Evolutionary conservation across 2,888 invertebrate genomes (phyloP).

Genomic region (Ophion slaviceki): DNA sequence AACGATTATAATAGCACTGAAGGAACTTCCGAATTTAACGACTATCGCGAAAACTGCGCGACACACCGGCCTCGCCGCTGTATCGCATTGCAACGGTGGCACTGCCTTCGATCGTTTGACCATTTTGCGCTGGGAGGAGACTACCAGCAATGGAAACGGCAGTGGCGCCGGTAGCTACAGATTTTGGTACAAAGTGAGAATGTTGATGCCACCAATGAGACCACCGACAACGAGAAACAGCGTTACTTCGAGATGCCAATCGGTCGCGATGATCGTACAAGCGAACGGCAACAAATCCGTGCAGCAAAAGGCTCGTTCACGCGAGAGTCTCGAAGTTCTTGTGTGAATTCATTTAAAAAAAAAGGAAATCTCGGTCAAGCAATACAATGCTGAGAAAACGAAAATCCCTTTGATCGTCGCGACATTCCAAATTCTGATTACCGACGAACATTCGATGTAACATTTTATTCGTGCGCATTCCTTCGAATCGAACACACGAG

Average conservation of each 20-base stretch:
- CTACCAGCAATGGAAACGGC: conserved; percentile 68
- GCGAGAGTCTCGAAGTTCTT: conserved; percentile 82
- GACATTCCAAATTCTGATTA: background rate
- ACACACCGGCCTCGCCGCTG: conserved; percentile 83
- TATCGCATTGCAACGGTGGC: conserved; percentile 83
- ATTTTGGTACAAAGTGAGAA: conserved; percentile 88
- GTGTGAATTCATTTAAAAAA: conserved; percentile 72
- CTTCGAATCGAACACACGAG: background rate
- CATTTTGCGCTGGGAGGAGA: conserved; percentile 75
- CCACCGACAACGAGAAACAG: conserved; percentile 66
- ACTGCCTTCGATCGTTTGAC: conserved; percentile 74
- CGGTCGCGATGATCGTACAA: conserved; percentile 81
- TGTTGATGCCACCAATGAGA: conserved; percentile 86
- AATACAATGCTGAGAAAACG: background rate
- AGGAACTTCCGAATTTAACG: conserved; percentile 81
- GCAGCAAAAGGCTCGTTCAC: conserved; percentile 80
- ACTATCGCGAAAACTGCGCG: conserved; percentile 84
- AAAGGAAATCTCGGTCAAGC: background rate
- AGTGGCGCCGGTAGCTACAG: conserved; percentile 83
- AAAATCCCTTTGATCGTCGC: background rate
- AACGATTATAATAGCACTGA: conserved; percentile 82
- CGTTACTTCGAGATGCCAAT: conserved; percentile 74
- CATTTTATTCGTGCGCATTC: background rate
- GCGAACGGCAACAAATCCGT: conserved; percentile 74
- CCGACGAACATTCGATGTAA: conserved; percentile 17